A percentile compares a stretch with the other conserved stretches of the same genome.
Evolutionary conservation across 2,797 vertebrate species (phyloP).

Genomic region (Falco columbarius): DNA sequence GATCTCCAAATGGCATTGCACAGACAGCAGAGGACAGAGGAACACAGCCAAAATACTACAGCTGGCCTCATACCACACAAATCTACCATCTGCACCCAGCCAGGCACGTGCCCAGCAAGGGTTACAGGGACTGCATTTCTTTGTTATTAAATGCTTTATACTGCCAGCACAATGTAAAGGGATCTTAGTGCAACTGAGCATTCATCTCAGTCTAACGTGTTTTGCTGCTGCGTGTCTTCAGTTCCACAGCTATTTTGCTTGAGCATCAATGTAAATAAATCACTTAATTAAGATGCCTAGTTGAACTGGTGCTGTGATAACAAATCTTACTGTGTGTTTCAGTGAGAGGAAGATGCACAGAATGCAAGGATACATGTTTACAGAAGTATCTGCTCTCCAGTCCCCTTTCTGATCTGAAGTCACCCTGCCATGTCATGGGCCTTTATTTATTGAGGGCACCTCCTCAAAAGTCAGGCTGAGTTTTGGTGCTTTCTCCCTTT

Average conservation of each 20-base stretch:
- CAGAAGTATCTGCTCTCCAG: background rate
- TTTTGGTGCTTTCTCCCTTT: background rate
- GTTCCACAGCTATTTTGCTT: background rate
- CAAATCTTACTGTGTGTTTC: fast-evolving
- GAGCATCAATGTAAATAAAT: background rate
- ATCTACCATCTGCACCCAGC: conserved; percentile 28
- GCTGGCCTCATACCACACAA: conserved; percentile 12
- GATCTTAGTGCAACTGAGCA: background rate
- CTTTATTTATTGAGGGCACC: background rate
- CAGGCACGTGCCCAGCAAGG: background rate
- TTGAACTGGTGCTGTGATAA: background rate
- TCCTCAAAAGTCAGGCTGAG: background rate
- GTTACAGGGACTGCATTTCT: background rate
- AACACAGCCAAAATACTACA: conserved; percentile 17
- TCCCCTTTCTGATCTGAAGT: background rate
- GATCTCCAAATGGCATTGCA: background rate
- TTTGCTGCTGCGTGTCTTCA: background rate
- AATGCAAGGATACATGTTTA: background rate
- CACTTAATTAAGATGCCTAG: background rate
- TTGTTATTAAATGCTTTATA: background rate
- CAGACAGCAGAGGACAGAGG: background rate
- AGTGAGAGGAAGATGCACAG: background rate
- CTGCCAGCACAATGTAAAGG: background rate
- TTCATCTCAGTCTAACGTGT: fast-evolving
- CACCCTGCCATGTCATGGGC: background rate